These are phyloP conservation scores for Strigamia transsilvanica DNA, from an alignment of 2,888 invertebrate species.

Conservation along the genomic window DNA sequence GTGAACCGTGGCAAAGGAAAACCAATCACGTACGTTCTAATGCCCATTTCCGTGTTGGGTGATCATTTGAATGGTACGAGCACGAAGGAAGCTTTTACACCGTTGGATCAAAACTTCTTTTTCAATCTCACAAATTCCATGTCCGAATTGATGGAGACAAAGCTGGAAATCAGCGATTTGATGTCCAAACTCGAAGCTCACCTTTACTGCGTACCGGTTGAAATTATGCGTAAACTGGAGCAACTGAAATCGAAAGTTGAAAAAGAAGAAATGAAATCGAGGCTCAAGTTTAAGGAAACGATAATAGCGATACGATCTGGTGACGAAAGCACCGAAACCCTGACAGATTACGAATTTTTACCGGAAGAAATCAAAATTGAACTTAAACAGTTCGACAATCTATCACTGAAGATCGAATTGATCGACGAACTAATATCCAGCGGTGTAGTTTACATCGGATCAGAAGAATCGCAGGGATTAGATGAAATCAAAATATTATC, in stretches of 20 bases:
- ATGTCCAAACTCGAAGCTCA: background rate
- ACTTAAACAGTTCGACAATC: background rate
- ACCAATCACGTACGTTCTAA: background rate
- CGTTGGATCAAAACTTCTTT: too few relatives aligned
- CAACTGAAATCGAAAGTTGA: background rate
- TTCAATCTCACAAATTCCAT: background rate
- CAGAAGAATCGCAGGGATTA: background rate
- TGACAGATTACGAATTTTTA: background rate
- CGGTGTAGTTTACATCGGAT: background rate
- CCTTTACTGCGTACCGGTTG: background rate
- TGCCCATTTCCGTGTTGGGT: background rate
- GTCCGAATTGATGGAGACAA: background rate
- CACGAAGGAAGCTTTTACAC: too few relatives aligned
- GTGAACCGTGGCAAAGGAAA: constrained; percentile 19
- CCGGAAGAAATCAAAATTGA: background rate
- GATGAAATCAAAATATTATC: background rate
- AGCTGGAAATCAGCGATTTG: background rate
- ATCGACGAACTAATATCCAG: background rate
- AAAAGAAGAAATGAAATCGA: background rate
- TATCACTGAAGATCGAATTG: background rate
- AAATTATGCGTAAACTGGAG: background rate
- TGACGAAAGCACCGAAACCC: background rate
- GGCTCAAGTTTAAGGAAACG: background rate
- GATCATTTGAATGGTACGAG: background rate
- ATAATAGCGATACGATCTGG: background rate